phyloP scores from a whole-genome alignment of 2,113 vertebrate genomes.

The Capricornis sumatraensis region DNA sequence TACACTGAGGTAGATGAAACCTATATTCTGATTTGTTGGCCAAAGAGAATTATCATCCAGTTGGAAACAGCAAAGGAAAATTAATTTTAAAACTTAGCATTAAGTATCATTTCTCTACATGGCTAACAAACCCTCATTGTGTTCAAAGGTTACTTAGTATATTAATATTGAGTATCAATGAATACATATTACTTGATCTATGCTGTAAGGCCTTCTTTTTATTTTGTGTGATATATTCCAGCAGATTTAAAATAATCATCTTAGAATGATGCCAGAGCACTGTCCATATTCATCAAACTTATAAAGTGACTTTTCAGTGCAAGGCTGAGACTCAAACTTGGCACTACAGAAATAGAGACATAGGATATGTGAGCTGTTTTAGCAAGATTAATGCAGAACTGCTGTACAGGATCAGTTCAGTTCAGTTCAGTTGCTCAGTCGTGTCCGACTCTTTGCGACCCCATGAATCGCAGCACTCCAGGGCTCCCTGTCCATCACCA shows the following conservation, averaged over 20 bases:
- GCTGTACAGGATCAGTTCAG: not conserved
- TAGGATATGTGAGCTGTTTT: not conserved
- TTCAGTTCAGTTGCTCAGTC: too few species aligned
- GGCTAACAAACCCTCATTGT: not conserved
- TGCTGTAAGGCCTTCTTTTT: not conserved
- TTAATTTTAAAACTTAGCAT: not conserved
- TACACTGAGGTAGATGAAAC: not conserved
- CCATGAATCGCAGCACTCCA: accelerated
- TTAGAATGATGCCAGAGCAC: not conserved
- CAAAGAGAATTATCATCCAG: not conserved
- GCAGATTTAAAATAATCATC: not conserved
- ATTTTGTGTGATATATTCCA: not conserved
- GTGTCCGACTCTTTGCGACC: too few species aligned
- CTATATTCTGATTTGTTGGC: not conserved
- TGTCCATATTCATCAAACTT: not conserved
- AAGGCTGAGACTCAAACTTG: not conserved
- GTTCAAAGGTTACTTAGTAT: not conserved
- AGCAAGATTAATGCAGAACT: not conserved
- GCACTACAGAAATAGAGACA: not conserved
- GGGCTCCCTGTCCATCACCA: too few species aligned
- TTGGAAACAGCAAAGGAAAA: not conserved
- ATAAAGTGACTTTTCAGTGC: not conserved
- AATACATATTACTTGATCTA: not conserved
- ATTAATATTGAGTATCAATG: not conserved
- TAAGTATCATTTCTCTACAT: not conserved